Conservation (phyloP, 2,888 invertebrate species). For the Erynnis tages region DNA sequence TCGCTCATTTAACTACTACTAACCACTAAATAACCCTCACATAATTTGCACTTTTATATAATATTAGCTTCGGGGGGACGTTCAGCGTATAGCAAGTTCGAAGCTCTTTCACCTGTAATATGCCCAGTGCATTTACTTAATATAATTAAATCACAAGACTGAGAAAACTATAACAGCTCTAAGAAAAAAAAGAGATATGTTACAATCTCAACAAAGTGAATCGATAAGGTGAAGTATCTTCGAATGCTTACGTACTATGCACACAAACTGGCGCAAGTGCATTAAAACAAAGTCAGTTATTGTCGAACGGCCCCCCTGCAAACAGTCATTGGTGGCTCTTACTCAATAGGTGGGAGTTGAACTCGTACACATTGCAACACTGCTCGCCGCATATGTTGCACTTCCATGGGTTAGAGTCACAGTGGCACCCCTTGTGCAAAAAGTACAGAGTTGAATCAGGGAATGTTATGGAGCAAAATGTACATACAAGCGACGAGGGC, state of each 20-base stretch:
- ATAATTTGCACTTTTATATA: constrained; percentile 74
- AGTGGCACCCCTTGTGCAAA: constrained; percentile 98
- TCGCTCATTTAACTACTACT: constrained; percentile 59
- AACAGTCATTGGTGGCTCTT: constrained; percentile 92
- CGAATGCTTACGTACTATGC: constrained; percentile 68
- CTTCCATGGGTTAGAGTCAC: constrained; percentile 97
- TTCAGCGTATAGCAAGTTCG: constrained; percentile 72
- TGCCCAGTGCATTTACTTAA: not conserved
- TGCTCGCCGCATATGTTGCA: constrained; percentile 98
- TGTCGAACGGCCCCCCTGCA: constrained; percentile 73
- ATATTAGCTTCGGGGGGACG: constrained; percentile 77
- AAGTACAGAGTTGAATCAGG: constrained; percentile 98
- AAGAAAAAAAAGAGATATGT: not conserved
- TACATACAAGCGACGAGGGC: constrained; percentile 87
- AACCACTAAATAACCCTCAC: constrained; percentile 69
- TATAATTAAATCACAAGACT: not conserved
- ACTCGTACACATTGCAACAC: constrained; percentile 97
- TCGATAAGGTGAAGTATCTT: constrained; percentile 53
- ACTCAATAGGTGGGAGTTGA: constrained; percentile 96
- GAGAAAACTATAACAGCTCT: constrained; percentile 6
- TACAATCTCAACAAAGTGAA: constrained; percentile 30
- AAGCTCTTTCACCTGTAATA: constrained; percentile 59
- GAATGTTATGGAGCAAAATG: constrained; percentile 96
- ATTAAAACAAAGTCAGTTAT: constrained; percentile 55
- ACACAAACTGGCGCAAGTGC: constrained; percentile 56